phyloP scores from a whole-genome alignment of 2,797 vertebrate genomes.

The Zenarchopterus dispar region DNA sequence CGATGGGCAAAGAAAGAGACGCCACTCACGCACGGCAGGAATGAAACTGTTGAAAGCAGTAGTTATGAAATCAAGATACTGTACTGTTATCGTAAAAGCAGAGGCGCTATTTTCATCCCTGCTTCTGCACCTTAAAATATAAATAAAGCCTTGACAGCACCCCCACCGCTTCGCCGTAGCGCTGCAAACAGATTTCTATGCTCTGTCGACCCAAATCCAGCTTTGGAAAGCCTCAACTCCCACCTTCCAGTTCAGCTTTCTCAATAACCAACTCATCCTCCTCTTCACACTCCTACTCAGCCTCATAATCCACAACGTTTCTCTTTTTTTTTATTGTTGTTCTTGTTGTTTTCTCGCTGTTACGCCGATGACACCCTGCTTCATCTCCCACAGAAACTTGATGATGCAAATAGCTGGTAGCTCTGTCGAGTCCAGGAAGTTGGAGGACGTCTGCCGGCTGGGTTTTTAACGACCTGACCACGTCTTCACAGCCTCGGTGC shows the following conservation, averaged over 20 bases:
- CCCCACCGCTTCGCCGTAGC: slow-evolving; percentile 54
- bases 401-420: slow-evolving; percentile 37
- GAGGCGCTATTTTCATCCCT: slow-evolving; percentile 53
- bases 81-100: slow-evolving; percentile 30
- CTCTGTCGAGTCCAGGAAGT: slow-evolving; percentile 31
- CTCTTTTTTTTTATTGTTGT: slow-evolving; percentile 53
- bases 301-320: slow-evolving; percentile 66
- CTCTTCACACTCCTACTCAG: slow-evolving; percentile 69
- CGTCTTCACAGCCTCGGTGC: no score
- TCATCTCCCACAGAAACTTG: slow-evolving; percentile 57
- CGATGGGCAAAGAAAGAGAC: not conserved
- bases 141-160: slow-evolving; percentile 69
- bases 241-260: slow-evolving; percentile 71
- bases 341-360: slow-evolving; percentile 15
- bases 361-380: slow-evolving; percentile 60
- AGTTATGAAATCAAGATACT: slow-evolving; percentile 30
- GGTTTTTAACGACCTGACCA: not conserved
- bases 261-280: slow-evolving; percentile 72
- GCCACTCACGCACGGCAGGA: slow-evolving; percentile 10
- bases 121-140: slow-evolving; percentile 69
- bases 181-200: slow-evolving; percentile 59
- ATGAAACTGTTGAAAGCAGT: slow-evolving; percentile 19
- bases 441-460: slow-evolving; percentile 5
- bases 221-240: slow-evolving; percentile 72
- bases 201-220: slow-evolving; percentile 74